Evolutionary conservation across 2,888 invertebrate genomes (phyloP), one percentile per base, ranked within the genome.

Genomic region (Apodemia hepburni): DNA sequence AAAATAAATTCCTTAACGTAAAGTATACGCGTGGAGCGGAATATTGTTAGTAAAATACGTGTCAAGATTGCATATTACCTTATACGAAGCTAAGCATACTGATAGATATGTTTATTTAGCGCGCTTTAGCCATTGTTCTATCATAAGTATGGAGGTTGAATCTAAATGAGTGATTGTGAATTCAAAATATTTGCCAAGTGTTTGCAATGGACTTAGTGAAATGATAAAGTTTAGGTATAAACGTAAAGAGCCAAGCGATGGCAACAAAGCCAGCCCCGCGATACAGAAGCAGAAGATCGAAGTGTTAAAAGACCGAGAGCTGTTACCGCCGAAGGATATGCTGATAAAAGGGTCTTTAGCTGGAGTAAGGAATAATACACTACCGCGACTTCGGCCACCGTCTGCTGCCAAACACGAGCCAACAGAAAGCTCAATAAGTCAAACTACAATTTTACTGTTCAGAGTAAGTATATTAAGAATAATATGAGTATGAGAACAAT

Each of bases 141-240:
- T 73, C 76, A 75, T 75, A 76, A 69, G 75, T 70, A 75, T 77
- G 79, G 74, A 74, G 73, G 77, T 77, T 79, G 80, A 85, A 85
- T 85, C 72, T 70, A 65, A 77, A 76, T 75, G 74, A 74, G 68
- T 63, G 65, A 68, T 68, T 67, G 51, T 61, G 67, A 69, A 70
- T 71, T 67, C 66, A 66, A 71, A 73, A 72, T 73, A 78, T 75
- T 74, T 71, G 72, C 72, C 71, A 71, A 72, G 73, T 75, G 74
- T 71, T 66, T 75, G 80, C 76, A 72, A 87, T 86, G 87, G 73
- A 78, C 72, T 73, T 74, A 71, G 78, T 76, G 76, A 84, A 80
- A 94, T 94, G 94, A 94, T 94, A 69, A 94, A 94, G 85, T 94
- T 94, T 86, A 93, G 94, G 68, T 94, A 94, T 72, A 94, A 94